Evolutionary conservation across 2,113 vertebrate species (phyloP), one percentile per base, ranked within the genome.

Genomic region (Microtus richardsoni): DNA sequence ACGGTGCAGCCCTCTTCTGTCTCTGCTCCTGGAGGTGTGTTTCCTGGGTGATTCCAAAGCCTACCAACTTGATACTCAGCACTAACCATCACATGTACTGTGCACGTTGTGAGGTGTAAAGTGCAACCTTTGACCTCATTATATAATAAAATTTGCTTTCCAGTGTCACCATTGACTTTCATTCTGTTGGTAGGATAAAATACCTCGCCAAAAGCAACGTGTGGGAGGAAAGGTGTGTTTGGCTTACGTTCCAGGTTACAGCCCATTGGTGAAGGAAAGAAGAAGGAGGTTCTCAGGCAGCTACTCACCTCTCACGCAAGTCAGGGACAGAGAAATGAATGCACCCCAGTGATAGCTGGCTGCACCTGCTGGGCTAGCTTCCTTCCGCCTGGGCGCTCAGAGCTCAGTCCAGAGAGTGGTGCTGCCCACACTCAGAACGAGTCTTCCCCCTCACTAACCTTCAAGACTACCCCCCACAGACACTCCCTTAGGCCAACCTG

Each of bases 91-190:
- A 47, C 60, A 44, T 19, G 28, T 66, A 70, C 19, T 7, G 17
- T 77, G 14, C 78, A 16, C 54, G 4, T 47, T 16, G 26, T 90
- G 89, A 91, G 14, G 78, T 87, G 79, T 90, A 97, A 79, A 17
- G 3, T 41, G 1, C 19, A 47, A 71, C 2, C n/a, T 30, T 91
- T 64, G 0, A 33, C 79, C 52, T 91, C 49, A 90, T 30, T 39
- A 85, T 26, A 92, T 30, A 39, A 71, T 95, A 58, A 92, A 36
- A 83, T 83, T 91, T 80, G 16, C 28, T 78, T 83, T 89, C 75
- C 30, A 80, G 3, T 70, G 41, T 75, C 94, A 21, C 28, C 26
- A 33, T 47, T 41, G 44, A 44, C 16, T 64, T 44, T 52, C 77
- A 21, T 79, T 85, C 60, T 66, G 60, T 21, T 33, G 4, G 60